phyloP scores from a whole-genome alignment of 2,113 vertebrate genomes.

The Larimichthys polyactis region DNA sequence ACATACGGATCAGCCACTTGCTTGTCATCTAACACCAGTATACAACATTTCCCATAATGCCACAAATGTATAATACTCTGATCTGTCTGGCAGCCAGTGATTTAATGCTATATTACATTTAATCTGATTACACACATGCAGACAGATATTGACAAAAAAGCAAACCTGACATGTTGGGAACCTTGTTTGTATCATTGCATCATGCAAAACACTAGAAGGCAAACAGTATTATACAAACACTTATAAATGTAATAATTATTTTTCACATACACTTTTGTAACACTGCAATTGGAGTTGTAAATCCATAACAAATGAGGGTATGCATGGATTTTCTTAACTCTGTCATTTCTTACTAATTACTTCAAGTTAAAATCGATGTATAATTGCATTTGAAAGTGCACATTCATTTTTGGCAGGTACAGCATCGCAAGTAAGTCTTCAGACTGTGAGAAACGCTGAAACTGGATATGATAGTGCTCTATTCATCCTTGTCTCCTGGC shows the following conservation, averaged over 20 bases:
- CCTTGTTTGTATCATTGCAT: not conserved
- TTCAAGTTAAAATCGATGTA: not conserved
- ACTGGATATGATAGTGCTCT: not conserved
- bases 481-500: not conserved
- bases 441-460: constrained; percentile 11
- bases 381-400: not conserved
- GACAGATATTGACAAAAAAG: not conserved
- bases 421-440: not conserved
- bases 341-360: not conserved
- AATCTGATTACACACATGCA: not conserved
- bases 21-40: not conserved
- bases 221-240: not conserved
- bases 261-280: not conserved
- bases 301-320: not conserved
- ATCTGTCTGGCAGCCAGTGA: not conserved
- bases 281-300: not conserved
- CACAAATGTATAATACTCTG: too few relatives aligned
- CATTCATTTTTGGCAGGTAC: not conserved
- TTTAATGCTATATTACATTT: not conserved
- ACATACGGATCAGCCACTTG: not conserved
- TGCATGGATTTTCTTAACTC: not conserved
- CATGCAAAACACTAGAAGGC: not conserved
- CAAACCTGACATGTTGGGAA: not conserved
- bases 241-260: not conserved
- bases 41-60: not conserved